Base-by-base conservation (phyloP, 2,113 vertebrate species). In the Ceyx melanurus region DNA sequence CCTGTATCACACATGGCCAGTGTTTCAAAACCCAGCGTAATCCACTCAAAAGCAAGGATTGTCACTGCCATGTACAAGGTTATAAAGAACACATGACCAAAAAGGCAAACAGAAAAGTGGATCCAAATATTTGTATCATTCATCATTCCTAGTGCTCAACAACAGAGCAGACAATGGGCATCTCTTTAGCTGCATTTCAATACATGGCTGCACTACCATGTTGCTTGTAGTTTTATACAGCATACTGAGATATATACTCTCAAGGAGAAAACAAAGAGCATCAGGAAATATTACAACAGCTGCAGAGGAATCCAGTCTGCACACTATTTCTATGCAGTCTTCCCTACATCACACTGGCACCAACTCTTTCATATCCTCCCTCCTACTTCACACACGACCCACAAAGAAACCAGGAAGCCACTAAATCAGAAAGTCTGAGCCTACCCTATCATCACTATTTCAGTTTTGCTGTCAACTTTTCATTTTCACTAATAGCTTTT, bases 401-500 rank as follows among this genome's bases (percentile, higher is more conserved):
- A 68, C 33, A 56, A 76, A 37, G 12, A 45, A 91, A 48, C 25
- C 13, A 73, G 15, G 15, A 46, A 13, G n/a, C 64, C 43, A 61
- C 57, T 15, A 43, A 65, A 9, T 56, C 58, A 67, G 37, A 23
- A 86, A 23, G 14, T 48, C 45, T 74, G 33, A 31, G 17, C 76
- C 29, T 40, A 48, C 64, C 14, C 7, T 53, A 2, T 48, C 45
- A 65, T 43, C 58, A 82, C 28, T 37, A 89, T 86, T 93, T 88
- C 85, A 45, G 53, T 64, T 80, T 75, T 65, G 37, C 56, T 79
- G 60, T 56, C 79, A 88, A 86, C 80, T 94, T 89, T 91, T 84
- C 79, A 62, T 94, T 85, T 91, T 60, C 93, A 72, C 88, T 96
- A 96, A 94, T 90, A 93, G 94, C 89, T 90, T 95, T 94, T 92